phyloP scores from a whole-genome alignment of 2,797 vertebrate species.

The Hoplostethus atlanticus region DNA sequence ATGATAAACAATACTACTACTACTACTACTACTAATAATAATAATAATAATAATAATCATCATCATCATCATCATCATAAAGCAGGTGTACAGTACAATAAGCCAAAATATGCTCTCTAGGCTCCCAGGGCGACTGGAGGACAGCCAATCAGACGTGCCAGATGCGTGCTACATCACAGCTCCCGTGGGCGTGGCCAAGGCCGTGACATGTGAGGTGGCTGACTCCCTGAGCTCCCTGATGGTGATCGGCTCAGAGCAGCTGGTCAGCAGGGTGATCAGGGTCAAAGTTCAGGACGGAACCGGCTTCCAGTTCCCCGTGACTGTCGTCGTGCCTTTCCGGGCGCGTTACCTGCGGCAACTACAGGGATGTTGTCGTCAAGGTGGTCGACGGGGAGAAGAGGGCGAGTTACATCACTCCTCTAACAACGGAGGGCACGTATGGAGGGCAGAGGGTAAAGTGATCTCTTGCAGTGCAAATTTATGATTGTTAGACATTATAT shows the following conservation, averaged over 20 bases:
- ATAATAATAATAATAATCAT: neutral
- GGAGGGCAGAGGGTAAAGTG: conserved; percentile 82
- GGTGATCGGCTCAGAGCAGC: conserved; percentile 88
- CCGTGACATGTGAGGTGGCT: conserved; percentile 80
- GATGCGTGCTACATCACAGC: conserved; percentile 84
- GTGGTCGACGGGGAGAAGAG: conserved; percentile 80
- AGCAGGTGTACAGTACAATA: too few relatives aligned
- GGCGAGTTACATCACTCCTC: conserved; percentile 85
- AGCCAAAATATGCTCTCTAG: conserved; percentile 26
- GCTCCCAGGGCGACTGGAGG: conserved; percentile 35
- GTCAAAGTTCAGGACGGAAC: conserved; percentile 69
- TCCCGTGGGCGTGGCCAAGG: conserved; percentile 68
- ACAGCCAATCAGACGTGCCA: conserved; percentile 41
- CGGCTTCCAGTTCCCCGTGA: conserved; percentile 83
- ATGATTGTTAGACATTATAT: neutral
- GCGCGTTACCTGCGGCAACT: conserved; percentile 85
- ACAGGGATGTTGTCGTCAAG: conserved; percentile 89
- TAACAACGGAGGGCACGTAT: conserved; percentile 81
- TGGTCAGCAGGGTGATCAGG: conserved; percentile 89
- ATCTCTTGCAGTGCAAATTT: neutral
- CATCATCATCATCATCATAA: too few relatives aligned
- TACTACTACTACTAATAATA: neutral
- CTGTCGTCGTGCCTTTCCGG: conserved; percentile 85
- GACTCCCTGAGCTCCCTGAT: conserved; percentile 86
- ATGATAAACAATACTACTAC: too few relatives aligned